phyloP scores from a whole-genome alignment of 2,113 vertebrate species.

The Serinus canaria region DNA sequence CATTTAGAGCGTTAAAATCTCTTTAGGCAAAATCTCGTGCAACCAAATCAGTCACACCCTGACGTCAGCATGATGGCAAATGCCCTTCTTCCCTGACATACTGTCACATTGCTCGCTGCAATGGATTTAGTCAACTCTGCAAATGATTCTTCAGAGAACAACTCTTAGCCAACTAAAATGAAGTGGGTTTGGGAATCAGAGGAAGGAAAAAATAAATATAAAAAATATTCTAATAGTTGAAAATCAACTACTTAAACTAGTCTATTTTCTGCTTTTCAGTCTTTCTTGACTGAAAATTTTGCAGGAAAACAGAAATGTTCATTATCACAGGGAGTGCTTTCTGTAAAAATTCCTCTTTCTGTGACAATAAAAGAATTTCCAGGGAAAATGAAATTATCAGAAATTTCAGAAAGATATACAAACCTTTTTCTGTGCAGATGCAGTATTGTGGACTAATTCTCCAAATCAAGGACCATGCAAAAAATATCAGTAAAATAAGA shows the following conservation, averaged over 20 bases:
- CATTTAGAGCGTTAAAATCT: not conserved
- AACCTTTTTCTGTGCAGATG: not conserved
- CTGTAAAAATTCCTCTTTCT: not conserved
- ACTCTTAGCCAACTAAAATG: not conserved
- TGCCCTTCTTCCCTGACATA: not conserved
- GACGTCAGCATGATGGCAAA: not conserved
- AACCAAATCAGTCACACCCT: not conserved
- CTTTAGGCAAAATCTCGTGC: not conserved
- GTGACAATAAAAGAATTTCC: not conserved
- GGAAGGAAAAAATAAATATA: not conserved
- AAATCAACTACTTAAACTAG: not conserved
- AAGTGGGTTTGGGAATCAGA: accelerated
- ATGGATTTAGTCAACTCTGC: not conserved
- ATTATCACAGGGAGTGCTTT: not conserved
- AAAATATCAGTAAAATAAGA: not conserved
- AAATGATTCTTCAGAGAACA: not conserved
- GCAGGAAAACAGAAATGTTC: not conserved
- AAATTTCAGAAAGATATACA: not conserved
- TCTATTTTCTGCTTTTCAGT: not conserved
- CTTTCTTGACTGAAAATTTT: not conserved
- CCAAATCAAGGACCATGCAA: not conserved
- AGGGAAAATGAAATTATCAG: not conserved
- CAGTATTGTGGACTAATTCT: not conserved
- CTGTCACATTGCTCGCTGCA: not conserved
- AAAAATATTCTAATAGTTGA: not conserved